Percentiles rank a stretch among this genome's conserved stretches.
Evolutionary conservation across 2,888 invertebrate genomes (phyloP).

Genomic region (Caenorhabditis sp.): DNA sequence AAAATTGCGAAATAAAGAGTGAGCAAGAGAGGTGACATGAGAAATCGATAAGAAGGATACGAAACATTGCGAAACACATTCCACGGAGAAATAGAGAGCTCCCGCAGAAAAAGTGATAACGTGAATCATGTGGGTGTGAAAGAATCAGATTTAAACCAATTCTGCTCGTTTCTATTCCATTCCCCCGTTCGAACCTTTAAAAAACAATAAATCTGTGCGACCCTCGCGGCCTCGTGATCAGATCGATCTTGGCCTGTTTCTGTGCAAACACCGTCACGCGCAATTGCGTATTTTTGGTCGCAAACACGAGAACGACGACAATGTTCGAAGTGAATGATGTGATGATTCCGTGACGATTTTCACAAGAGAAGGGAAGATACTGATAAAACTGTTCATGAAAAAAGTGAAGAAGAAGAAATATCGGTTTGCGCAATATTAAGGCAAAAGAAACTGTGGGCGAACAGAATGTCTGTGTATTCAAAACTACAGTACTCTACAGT

Average conservation of each 20-base stretch:
- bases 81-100: neutral
- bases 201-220: neutral
- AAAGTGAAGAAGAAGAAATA: too few relatives aligned
- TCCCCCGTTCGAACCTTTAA: too few relatives aligned
- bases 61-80: conserved; percentile 2
- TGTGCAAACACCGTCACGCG: conserved; percentile 32
- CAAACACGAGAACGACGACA: neutral
- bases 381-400: too few relatives aligned
- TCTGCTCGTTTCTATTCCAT: too few relatives aligned
- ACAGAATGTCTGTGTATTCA: too few relatives aligned
- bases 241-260: neutral
- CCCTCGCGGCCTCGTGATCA: conserved; percentile 8
- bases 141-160: too few relatives aligned
- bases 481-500: conserved; percentile 7
- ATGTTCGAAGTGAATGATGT: neutral
- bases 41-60: neutral
- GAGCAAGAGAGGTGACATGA: neutral
- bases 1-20: neutral
- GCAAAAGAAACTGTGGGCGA: too few relatives aligned
- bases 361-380: neutral
- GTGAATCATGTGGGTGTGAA: too few relatives aligned
- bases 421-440: too few relatives aligned
- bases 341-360: too few relatives aligned
- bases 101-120: too few relatives aligned
- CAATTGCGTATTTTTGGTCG: neutral